Conservation (phyloP, 1,140 invertebrate genomes). For the Lepidostoma basale region DNA sequence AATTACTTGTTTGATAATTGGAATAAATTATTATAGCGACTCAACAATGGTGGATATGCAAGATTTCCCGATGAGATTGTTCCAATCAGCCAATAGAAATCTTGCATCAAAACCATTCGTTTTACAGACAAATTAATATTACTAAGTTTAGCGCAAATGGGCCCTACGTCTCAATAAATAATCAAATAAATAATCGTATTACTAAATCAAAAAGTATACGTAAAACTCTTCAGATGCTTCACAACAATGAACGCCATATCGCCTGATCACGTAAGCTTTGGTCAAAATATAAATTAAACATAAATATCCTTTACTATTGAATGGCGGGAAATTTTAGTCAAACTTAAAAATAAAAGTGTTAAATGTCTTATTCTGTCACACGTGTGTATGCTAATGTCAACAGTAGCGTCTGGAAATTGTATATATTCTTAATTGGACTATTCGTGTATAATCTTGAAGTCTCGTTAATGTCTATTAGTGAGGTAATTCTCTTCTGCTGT, state of each 20-base stretch:
- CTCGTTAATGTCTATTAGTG: too few relatives aligned
- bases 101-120: background rate
- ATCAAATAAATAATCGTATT: constrained; percentile 44
- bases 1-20: constrained; percentile 16
- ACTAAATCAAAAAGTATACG: constrained; percentile 32
- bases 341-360: background rate
- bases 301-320: constrained; percentile 27
- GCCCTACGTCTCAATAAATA: constrained; percentile 35
- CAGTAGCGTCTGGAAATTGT: too few relatives aligned
- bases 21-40: background rate
- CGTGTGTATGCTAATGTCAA: too few relatives aligned
- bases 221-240: constrained; percentile 4
- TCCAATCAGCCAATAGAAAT: background rate
- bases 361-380: constrained; percentile 2
- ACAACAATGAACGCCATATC: constrained; percentile 1
- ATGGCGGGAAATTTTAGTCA: constrained; percentile 22
- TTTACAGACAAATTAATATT: constrained; percentile 7
- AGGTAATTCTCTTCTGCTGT: constrained; percentile 1
- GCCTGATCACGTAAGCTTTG: constrained; percentile 19
- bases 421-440: too few relatives aligned
- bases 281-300: constrained; percentile 26
- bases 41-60: background rate
- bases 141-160: constrained; percentile 14
- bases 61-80: background rate
- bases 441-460: too few relatives aligned